phyloP scores from a whole-genome alignment of 1,140 invertebrate genomes.

The Cherax quadricarinatus region DNA sequence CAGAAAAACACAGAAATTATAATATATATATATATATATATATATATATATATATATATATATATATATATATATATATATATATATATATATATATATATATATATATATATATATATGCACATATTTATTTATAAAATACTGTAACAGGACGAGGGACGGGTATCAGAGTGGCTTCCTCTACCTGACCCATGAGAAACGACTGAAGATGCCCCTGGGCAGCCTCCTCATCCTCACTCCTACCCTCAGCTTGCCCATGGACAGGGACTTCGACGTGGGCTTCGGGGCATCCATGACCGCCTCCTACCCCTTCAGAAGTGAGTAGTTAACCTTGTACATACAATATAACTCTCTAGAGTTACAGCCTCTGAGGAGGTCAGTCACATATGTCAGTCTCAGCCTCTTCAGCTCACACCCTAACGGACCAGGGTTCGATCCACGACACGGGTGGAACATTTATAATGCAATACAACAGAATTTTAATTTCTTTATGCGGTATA shows the following conservation, averaged over 20 bases:
- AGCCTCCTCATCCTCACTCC: not conserved
- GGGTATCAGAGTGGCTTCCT: conserved; percentile 15
- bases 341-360: too few species aligned
- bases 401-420: too few species aligned
- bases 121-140: too few species aligned
- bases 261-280: not conserved
- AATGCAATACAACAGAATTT: too few species aligned
- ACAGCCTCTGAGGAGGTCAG: too few species aligned
- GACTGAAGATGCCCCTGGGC: conserved; percentile 4
- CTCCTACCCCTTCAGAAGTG: conserved; percentile 19
- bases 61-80: not conserved
- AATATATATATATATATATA: not conserved
- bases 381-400: too few species aligned
- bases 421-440: too few species aligned
- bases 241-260: conserved; percentile 24
- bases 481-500: too few species aligned
- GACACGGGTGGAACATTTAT: too few species aligned
- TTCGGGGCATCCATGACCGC: not conserved
- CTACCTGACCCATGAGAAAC: conserved; percentile 8
- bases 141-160: not conserved
- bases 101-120: not conserved
- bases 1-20: not conserved
- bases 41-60: not conserved
- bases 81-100: not conserved
- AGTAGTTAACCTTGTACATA: not conserved